Evolutionary conservation across 2,888 invertebrate genomes (phyloP), one percentile per base, ranked within the genome.

Genomic region (Herminia tarsipennalis): DNA sequence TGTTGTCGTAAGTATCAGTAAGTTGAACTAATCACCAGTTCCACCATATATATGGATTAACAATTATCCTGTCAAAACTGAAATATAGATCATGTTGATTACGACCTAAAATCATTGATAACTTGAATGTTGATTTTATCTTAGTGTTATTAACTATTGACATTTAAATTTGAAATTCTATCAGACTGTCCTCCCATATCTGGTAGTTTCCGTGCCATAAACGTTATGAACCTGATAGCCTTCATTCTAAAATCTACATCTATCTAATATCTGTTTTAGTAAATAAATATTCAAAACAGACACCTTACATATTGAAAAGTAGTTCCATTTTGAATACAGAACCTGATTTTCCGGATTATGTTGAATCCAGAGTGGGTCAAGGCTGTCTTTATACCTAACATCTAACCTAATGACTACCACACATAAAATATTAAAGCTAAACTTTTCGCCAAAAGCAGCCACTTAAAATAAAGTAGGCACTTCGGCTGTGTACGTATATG

Each of bases 281-380:
- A 49, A 62, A 54, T 48, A 51, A 53, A 48, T 62, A 51, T 66
- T 63, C 40, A 38, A 45, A 45, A 42, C 37, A 30, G 40, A 30
- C 36, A 53, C 36, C 48, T 42, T 35, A 36, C 16, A 34, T 47
- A 55, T 57, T 52, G 43, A 62, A 52, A 66, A 61, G 56, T 51
- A 44, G 43, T 40, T 51, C 46, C 28, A 42, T 51, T 56, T 43
- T 47, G 52, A 49, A 45, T 64, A 56, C 52, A 28, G 27, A 56
- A 67, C 68, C 38, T 48, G 51, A 64, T 55, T 60, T 57, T 49
- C 55, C 43, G 38, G 61, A 52, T 47, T 47, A 28, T 29, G 38
- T 29, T 42, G 27, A 39, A 25, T 16, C 9, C 12, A 42, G 44
- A 60, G 47, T 66, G 48, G 66, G 66, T 66, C 66, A 66, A 60